Percentiles rank a stretch among this genome's conserved stretches.
phyloP scores from a whole-genome alignment of 2,113 vertebrate genomes.

The Mesoclemmys tuberculata region DNA sequence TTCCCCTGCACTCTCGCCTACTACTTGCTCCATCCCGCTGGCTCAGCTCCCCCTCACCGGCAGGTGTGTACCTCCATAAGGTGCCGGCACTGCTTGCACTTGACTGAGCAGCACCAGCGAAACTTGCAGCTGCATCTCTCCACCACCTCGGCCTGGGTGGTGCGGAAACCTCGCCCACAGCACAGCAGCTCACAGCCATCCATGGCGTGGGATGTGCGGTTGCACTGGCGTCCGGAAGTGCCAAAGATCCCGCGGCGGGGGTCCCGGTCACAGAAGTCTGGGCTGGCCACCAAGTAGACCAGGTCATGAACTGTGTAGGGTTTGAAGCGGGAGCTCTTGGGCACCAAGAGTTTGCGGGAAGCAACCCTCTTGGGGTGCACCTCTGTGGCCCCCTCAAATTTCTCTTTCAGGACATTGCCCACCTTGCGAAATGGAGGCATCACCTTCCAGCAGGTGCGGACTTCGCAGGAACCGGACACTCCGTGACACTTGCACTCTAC shows the following conservation, averaged over 20 bases:
- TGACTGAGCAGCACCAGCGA: slow-evolving; percentile 82
- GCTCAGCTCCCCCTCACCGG: not conserved
- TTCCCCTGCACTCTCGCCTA: not conserved
- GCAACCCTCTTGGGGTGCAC: not conserved
- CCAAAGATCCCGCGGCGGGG: slow-evolving; percentile 73
- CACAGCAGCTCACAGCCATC: slow-evolving; percentile 83
- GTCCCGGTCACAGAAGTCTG: slow-evolving; percentile 79
- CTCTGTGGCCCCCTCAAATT: slow-evolving; percentile 79
- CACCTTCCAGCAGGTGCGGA: slow-evolving; percentile 83
- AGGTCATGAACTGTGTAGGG: slow-evolving; percentile 78
- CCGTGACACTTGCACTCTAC: slow-evolving; percentile 82
- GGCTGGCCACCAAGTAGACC: slow-evolving; percentile 78
- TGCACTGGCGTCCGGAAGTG: slow-evolving; percentile 77
- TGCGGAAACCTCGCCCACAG: slow-evolving; percentile 78
- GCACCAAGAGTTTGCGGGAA: slow-evolving; percentile 78
- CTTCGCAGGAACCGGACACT: slow-evolving; percentile 81
- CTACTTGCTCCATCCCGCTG: fast-evolving
- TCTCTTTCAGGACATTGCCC: slow-evolving; percentile 81
- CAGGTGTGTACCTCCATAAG: slow-evolving; percentile 81
- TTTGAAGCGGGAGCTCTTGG: slow-evolving; percentile 81
- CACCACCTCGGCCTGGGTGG: slow-evolving; percentile 74
- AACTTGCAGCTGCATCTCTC: slow-evolving; percentile 84
- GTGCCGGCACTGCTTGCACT: slow-evolving; percentile 81
- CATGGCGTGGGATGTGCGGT: slow-evolving; percentile 70
- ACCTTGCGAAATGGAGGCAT: slow-evolving; percentile 80